Conservation (phyloP, 2,888 invertebrate species). For the Leptinotarsa juncta region DNA sequence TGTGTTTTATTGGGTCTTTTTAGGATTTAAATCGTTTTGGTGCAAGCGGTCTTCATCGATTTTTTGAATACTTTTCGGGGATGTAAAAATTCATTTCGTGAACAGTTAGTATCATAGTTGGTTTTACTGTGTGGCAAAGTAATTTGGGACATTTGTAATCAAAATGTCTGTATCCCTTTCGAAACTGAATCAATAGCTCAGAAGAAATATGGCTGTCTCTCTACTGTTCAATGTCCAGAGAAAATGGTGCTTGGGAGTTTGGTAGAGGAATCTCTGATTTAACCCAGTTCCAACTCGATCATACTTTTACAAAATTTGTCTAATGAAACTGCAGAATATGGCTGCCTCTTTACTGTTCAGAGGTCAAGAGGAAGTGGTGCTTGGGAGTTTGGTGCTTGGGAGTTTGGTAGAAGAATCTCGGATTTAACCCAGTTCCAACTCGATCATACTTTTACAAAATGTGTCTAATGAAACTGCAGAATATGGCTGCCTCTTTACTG, state of each 20-base stretch:
- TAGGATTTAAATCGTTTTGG: background rate
- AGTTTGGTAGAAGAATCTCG: no score
- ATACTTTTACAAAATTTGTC: no score
- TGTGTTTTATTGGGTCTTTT: conserved; percentile 46
- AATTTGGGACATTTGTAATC: background rate
- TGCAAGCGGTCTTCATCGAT: background rate
- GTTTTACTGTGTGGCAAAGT: background rate
- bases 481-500: background rate
- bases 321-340: background rate
- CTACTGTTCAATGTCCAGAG: background rate
- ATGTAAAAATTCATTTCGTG: background rate
- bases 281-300: no score
- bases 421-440: no score
- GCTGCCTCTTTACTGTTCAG: background rate
- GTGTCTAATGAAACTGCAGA: no score
- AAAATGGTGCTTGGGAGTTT: background rate
- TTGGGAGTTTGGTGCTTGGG: background rate
- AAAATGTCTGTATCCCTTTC: background rate
- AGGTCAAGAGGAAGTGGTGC: conserved; percentile 2
- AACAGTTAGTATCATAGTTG: background rate
- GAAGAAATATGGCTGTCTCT: conserved; percentile 8
- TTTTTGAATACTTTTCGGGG: background rate
- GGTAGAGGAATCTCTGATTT: no score
- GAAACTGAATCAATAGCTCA: background rate
- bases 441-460: no score